phyloP scores from a whole-genome alignment of 2,797 vertebrate genomes.

The Pseudochirops corinnae region DNA sequence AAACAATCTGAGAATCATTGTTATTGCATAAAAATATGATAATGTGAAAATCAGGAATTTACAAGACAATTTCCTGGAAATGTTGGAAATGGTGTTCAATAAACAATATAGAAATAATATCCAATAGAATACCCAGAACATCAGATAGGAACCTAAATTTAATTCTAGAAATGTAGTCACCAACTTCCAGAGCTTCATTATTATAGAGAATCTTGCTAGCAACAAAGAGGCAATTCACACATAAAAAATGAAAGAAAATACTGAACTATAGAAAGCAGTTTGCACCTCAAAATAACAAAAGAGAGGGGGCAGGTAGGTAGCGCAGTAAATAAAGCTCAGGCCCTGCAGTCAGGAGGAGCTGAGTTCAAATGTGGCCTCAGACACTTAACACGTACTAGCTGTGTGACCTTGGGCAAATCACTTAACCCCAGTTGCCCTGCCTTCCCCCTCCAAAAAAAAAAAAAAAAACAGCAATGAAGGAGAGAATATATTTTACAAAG shows the following conservation, averaged over 20 bases:
- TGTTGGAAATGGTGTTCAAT: not conserved
- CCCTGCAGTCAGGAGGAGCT: too few relatives aligned
- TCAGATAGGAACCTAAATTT: not conserved
- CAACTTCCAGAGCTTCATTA: not conserved
- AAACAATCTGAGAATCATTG: not conserved
- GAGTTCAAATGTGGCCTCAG: too few relatives aligned
- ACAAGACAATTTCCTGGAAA: not conserved
- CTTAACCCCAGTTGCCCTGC: too few relatives aligned
- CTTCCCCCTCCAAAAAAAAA: too few relatives aligned
- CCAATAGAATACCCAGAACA: not conserved
- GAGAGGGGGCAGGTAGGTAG: too few relatives aligned
- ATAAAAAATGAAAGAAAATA: not conserved
- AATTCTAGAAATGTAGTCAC: not conserved
- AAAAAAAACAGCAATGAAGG: too few relatives aligned
- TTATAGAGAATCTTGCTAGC: not conserved
- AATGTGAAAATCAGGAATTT: not conserved
- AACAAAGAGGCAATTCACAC: not conserved
- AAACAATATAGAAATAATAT: not conserved
- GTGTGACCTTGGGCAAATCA: too few relatives aligned
- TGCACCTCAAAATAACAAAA: not conserved
- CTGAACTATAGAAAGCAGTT: not conserved
- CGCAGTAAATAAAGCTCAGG: too few relatives aligned
- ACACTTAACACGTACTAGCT: too few relatives aligned
- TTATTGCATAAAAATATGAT: not conserved
- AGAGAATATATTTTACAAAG: not conserved